Conservation (phyloP, 2,113 vertebrate species). For the Circaetus cinerascens region DNA sequence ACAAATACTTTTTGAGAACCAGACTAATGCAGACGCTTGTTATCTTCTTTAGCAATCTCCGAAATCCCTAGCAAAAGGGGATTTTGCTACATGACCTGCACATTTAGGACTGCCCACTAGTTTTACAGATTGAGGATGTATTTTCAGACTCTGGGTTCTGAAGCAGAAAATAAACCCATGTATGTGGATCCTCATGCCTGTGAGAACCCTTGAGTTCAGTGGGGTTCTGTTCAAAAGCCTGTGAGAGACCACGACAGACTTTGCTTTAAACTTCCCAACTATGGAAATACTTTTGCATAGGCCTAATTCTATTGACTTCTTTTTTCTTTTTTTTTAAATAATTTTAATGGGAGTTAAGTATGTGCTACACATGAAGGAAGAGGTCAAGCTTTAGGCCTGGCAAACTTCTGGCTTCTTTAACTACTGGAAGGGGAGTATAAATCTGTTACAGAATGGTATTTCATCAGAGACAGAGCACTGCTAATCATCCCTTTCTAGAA, state of each 20-base stretch:
- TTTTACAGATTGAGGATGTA: neutral
- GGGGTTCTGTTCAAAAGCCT: neutral
- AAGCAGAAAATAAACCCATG: neutral
- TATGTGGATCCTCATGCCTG: neutral
- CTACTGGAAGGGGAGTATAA: neutral
- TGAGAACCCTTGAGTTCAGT: neutral
- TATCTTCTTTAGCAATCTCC: neutral
- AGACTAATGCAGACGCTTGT: neutral
- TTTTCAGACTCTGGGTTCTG: neutral
- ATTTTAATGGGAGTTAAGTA: neutral
- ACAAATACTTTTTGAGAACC: neutral
- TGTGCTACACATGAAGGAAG: neutral
- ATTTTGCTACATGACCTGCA: neutral
- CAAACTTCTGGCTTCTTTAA: neutral
- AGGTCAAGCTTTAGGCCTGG: neutral
- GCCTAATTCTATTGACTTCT: neutral
- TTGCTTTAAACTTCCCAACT: neutral
- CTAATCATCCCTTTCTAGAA: neutral
- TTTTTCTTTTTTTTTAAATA: neutral
- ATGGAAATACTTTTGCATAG: neutral
- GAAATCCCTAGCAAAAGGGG: neutral
- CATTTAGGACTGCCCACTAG: neutral
- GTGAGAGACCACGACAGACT: neutral
- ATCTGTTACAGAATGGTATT: neutral
- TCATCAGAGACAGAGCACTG: neutral